Evolutionary conservation across 1,140 invertebrate species (phyloP), one percentile per base, ranked within the genome.

Genomic region (Pomacea maculata): DNA sequence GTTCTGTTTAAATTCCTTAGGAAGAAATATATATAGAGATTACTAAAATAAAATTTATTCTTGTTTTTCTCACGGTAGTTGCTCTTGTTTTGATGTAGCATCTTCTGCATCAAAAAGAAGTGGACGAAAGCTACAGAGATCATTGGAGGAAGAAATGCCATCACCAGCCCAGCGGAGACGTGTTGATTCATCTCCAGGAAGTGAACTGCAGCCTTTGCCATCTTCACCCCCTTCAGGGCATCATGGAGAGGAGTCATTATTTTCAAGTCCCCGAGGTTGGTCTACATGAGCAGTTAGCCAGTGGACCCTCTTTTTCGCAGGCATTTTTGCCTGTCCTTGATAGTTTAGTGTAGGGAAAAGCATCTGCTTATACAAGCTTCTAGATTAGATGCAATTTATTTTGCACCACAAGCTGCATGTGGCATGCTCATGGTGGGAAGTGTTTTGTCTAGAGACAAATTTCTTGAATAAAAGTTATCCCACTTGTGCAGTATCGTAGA

Each of bases 231-330:
- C 85, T 15, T 82, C 82, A 7, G 86, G 84, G 55, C 61, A 79
- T 25, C 82, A 75, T 14, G 67, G 80, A 65, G 87, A 89, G n/a
- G 84, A 86, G 3, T 87, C 88, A 14, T 79, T 89, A 70, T 85
- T 90, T 45, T 89, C 89, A 19, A 90, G 89, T 83, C 89, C 88
- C 11, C 84, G 84, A 75, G 84, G 87, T 88, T 82, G 64, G 80
- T 79, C 8, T 61, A 21, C n/a, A 25, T 61, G 52, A 54, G 12
- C 29, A n/a, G 14, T 21, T 52, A 67, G 6, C 63, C 64, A 45
- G 11, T 64, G 1, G n/a, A 54, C 15, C 55, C 55, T 54, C 10
- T 25, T 29, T 21, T 25, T 12, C 34, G 2, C 54, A 45, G 15
- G 8, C 19, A 34, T 74, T 6, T 29, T 74, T 74, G 21, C 21